Percentiles rank a stretch among this genome's conserved stretches.
Conservation (phyloP, 2,797 vertebrate genomes). For the Rhinichthys osculus region DNA sequence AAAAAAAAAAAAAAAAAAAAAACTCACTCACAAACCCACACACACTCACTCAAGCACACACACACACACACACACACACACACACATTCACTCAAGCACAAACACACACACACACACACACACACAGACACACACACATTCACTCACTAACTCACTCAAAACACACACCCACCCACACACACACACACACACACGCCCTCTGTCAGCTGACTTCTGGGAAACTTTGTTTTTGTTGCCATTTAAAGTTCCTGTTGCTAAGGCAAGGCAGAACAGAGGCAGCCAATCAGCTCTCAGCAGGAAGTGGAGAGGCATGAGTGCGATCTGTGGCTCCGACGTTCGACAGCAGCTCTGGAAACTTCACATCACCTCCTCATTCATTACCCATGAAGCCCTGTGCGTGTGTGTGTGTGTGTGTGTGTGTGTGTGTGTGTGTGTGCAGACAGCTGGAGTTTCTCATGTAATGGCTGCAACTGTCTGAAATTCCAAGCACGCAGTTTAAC, state of each 20-base stretch:
- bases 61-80: too few relatives aligned
- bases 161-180: background rate
- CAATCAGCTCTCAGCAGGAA: constrained; percentile 47
- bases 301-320: background rate
- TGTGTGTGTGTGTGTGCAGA: too few relatives aligned
- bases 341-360: constrained; percentile 5
- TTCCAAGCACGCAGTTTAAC: background rate
- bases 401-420: background rate
- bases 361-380: constrained; percentile 12
- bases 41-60: accelerated
- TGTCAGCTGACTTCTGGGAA: constrained; percentile 64
- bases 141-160: too few relatives aligned
- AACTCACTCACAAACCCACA: too few relatives aligned
- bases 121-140: too few relatives aligned
- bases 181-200: background rate
- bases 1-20: too few relatives aligned
- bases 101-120: background rate
- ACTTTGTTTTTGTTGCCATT: constrained; percentile 57
- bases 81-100: background rate
- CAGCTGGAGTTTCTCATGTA: background rate
- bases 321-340: background rate
- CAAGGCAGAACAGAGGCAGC: constrained; percentile 19
- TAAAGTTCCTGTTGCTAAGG: constrained; percentile 58
- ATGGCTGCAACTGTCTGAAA: background rate
- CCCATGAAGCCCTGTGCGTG: background rate